phyloP scores from a whole-genome alignment of 2,888 invertebrate species.

The Plutella xylostella region DNA sequence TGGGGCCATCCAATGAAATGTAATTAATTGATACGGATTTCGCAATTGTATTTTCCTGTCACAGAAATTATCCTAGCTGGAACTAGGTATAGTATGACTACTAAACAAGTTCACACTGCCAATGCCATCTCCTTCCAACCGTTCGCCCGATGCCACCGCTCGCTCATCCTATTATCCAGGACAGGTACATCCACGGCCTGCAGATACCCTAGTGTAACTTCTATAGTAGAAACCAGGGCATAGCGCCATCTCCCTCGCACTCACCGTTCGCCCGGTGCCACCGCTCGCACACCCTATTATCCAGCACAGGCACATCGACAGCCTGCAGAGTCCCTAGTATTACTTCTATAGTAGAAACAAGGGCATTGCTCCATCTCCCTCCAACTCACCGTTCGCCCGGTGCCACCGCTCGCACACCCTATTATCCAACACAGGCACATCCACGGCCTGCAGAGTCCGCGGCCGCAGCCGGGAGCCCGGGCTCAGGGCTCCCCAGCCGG shows the following conservation, averaged over 20 bases:
- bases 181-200: slow-evolving; percentile 94
- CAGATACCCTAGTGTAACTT: no score
- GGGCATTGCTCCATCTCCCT: no score
- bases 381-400: slow-evolving; percentile 67
- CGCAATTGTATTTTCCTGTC: no score
- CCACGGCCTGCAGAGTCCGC: slow-evolving; percentile 90
- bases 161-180: slow-evolving; percentile 85
- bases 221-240: no score
- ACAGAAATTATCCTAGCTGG: no score
- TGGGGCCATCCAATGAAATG: no score
- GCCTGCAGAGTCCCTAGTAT: slow-evolving; percentile 93
- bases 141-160: slow-evolving; percentile 74
- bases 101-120: no score
- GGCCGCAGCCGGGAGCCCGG: slow-evolving; percentile 88
- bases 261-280: slow-evolving; percentile 75
- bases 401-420: slow-evolving; percentile 77
- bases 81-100: no score
- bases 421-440: slow-evolving; percentile 94
- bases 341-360: no score
- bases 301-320: slow-evolving; percentile 93
- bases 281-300: slow-evolving; percentile 79
- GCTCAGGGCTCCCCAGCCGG: slow-evolving; percentile 92
- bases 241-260: no score
- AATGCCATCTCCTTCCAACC: no score
- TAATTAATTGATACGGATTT: no score